phyloP scores from a whole-genome alignment of 2,797 vertebrate genomes.

The Dicrostonyx torquatus region DNA sequence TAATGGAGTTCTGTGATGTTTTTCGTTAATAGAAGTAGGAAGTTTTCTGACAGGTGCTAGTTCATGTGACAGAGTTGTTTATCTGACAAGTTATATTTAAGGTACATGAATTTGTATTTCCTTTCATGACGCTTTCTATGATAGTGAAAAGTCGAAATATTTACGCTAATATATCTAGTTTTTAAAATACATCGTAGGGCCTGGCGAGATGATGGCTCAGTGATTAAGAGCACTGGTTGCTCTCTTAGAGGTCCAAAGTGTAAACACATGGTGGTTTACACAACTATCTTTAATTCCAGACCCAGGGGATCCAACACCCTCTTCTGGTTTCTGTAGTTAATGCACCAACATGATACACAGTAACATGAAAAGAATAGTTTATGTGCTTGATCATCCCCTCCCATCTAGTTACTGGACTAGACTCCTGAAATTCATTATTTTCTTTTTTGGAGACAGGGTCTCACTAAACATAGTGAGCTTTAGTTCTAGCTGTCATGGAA shows the following conservation, averaged over 20 bases:
- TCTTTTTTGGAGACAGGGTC: background rate
- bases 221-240: background rate
- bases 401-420: constrained; percentile 51
- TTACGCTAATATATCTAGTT: background rate
- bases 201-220: background rate
- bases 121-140: constrained; percentile 16
- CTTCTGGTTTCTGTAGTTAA: background rate
- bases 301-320: background rate
- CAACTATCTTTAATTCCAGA: background rate
- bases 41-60: constrained; percentile 43
- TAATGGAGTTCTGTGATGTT: background rate
- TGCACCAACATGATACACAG: background rate
- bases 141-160: constrained; percentile 39
- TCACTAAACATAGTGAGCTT: background rate
- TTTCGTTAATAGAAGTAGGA: constrained; percentile 39
- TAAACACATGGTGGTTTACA: background rate
- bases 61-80: constrained; percentile 57
- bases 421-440: constrained; percentile 36
- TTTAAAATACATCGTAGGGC: constrained; percentile 2
- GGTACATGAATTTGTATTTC: constrained; percentile 10
- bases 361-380: background rate
- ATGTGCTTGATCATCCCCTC: background rate
- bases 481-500: background rate
- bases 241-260: background rate
- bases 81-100: constrained; percentile 36